Evolutionary conservation across 2,113 vertebrate species (phyloP).

Genomic region (Tyrannus savana): DNA sequence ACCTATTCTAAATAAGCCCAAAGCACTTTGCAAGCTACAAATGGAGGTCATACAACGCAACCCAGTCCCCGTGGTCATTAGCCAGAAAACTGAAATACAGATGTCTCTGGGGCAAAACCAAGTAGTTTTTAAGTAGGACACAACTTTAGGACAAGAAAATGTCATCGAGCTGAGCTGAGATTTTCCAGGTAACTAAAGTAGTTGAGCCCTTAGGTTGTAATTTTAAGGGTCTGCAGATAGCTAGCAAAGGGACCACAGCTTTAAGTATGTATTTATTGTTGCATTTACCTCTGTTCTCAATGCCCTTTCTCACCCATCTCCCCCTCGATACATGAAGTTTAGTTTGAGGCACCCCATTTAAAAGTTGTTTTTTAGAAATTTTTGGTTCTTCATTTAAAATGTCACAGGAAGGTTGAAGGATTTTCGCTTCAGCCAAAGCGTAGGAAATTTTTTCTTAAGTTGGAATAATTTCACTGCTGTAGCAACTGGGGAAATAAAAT

Average conservation of each 20-base stretch:
- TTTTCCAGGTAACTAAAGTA: constrained; percentile 16
- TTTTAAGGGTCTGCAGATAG: not conserved
- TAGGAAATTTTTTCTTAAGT: not conserved
- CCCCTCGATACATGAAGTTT: not conserved
- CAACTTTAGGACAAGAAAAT: constrained; percentile 44
- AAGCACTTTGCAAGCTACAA: not conserved
- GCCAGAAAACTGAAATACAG: constrained; percentile 56
- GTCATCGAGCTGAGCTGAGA: not conserved
- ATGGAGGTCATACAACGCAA: constrained; percentile 31
- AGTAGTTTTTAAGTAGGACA: constrained; percentile 59
- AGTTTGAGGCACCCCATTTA: not conserved
- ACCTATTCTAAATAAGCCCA: not conserved
- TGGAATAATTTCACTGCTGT: not conserved
- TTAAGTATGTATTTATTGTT: not conserved
- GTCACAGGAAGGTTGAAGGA: not conserved
- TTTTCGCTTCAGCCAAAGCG: not conserved
- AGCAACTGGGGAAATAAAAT: constrained; percentile 9
- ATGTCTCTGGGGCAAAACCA: constrained; percentile 51
- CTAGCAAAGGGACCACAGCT: not conserved
- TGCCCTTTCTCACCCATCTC: not conserved
- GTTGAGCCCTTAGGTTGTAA: not conserved
- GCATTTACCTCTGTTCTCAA: not conserved
- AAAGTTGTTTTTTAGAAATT: not conserved
- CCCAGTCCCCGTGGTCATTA: constrained; percentile 60
- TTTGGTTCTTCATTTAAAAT: not conserved